Evolutionary conservation across 1,140 invertebrate species (phyloP).

Genomic region (Calliphora vicina): DNA sequence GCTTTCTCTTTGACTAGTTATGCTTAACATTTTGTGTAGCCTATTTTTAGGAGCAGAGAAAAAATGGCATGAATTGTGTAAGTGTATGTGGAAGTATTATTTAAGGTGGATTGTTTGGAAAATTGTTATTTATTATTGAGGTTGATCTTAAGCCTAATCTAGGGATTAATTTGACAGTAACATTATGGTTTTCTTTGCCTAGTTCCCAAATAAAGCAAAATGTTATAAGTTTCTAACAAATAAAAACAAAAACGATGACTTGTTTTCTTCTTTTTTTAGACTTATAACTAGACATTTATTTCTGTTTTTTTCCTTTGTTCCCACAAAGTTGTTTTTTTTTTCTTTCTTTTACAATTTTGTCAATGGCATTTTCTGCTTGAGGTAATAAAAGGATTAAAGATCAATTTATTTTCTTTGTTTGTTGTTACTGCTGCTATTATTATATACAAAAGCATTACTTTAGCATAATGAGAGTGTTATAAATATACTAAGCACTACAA

Average conservation of each 20-base stretch:
- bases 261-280: not conserved
- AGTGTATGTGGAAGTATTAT: not conserved
- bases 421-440: not conserved
- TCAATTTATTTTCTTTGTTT: not conserved
- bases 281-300: not conserved
- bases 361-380: constrained; percentile 4
- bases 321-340: not conserved
- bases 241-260: not conserved
- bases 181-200: constrained; percentile 3
- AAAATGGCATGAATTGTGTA: too few species aligned
- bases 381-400: constrained; percentile 6
- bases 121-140: constrained; percentile 14
- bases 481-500: not conserved
- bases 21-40: too few species aligned
- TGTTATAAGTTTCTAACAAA: not conserved
- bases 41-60: too few species aligned
- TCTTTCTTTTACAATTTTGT: not conserved
- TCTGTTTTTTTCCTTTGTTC: not conserved
- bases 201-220: too few species aligned
- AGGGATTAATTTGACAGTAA: constrained; percentile 9
- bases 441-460: not conserved
- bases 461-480: not conserved
- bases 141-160: constrained; percentile 13
- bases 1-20: too few species aligned
- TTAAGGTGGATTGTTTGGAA: not conserved